Evolutionary conservation across 2,797 vertebrate species (phyloP), one percentile per base, ranked within the genome.

Genomic region (Sebastes miniatus): DNA sequence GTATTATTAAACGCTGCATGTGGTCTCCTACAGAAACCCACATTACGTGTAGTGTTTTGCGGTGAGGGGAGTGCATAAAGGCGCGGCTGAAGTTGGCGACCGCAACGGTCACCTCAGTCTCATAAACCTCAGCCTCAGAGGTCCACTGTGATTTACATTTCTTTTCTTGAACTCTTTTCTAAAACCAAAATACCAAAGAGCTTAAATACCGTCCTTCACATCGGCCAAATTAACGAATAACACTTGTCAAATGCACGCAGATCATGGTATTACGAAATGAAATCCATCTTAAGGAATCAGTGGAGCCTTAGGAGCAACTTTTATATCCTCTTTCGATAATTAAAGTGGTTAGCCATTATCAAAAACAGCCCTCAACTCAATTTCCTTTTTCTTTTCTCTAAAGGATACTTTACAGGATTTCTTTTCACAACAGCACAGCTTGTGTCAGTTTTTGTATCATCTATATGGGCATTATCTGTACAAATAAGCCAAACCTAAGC

Each of bases 1-100:
- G 81, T 94, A 94, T 95, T 92, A 95, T 93, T 93, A 93, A 94
- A 90, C 85, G 68, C 84, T 62, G 88, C 86, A 81, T 90, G 91
- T 80, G 90, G 89, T 88, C 89, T 85, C 73, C 83, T 47, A 3
- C 76, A 80, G 83, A 88, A 81, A 75, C 31, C 82, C 63, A 18
- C 13, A 72, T 73, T 70, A 80, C 59, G 88, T 87, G 85, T 61
- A 80, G 88, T 65, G 77, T 80, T 90, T 85, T 88, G 90, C 16
- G 85, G 90, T 59, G 71, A 73, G 58, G 65, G 59, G 39, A 64
- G 47, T 27, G 71, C 69, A 66, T 66, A 43, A 82, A 84, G 69
- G 80, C 1, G 34, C 59, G 6, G 82, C 72, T 66, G 32, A 76
- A 73, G 72, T 58, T 52, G 72, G 12, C 13, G 6, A 73, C 85